Conservation (phyloP, 2,113 vertebrate species). For the Smithornis capensis region DNA sequence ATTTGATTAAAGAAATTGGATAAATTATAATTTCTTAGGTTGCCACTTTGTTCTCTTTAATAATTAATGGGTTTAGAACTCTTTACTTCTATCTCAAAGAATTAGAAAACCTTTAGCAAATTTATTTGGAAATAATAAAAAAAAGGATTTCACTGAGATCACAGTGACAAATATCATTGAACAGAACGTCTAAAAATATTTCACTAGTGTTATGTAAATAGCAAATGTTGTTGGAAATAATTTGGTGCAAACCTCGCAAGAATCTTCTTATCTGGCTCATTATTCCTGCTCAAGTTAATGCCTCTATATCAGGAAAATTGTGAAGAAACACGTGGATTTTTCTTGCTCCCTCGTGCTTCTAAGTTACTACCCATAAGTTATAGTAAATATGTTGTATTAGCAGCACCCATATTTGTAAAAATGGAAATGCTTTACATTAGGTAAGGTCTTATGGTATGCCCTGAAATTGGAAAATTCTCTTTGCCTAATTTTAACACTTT, state of each 20-base stretch:
- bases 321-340: not conserved
- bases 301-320: not conserved
- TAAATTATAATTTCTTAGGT: not conserved
- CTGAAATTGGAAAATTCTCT: not conserved
- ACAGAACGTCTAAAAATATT: conserved; percentile 4
- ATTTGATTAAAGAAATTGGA: not conserved
- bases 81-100: not conserved
- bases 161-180: not conserved
- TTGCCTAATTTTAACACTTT: not conserved
- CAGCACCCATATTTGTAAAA: not conserved
- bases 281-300: not conserved
- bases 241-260: not conserved
- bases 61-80: not conserved
- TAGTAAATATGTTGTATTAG: not conserved
- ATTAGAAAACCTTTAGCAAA: not conserved
- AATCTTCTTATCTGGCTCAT: not conserved
- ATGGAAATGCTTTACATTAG: not conserved
- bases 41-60: not conserved
- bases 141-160: not conserved
- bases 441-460: not conserved
- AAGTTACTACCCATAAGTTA: not conserved
- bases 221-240: not conserved
- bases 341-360: not conserved
- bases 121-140: not conserved
- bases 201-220: not conserved